Percentiles rank a stretch among this genome's conserved stretches.
Conservation (phyloP, 2,113 vertebrate genomes). For the Rhinolophus sinicus region DNA sequence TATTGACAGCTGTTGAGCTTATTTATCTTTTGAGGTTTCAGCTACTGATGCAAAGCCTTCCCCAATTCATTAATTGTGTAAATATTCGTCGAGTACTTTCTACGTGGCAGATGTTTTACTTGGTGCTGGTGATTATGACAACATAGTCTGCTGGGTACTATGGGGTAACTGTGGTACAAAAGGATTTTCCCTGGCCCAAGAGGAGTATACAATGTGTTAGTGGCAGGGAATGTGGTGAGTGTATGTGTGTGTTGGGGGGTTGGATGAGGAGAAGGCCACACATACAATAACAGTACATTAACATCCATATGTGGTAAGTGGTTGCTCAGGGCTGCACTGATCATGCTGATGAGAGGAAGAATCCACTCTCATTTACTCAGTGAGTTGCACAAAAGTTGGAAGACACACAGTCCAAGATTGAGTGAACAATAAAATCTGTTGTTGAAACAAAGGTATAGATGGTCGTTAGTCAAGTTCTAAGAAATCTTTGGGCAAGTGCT, state of each 20-base stretch:
- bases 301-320: background rate
- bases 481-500: background rate
- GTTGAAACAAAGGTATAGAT: background rate
- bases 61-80: background rate
- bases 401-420: background rate
- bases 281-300: background rate
- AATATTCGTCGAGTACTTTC: background rate
- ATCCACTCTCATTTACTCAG: background rate
- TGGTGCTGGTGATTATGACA: background rate
- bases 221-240: background rate
- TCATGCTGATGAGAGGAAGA: background rate
- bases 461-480: background rate
- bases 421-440: constrained; percentile 3
- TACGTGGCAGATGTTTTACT: background rate
- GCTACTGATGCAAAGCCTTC: background rate
- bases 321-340: background rate
- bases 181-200: background rate
- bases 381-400: background rate
- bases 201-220: background rate
- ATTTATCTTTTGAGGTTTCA: background rate
- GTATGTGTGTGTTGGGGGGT: accelerated
- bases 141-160: background rate
- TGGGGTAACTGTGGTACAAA: background rate
- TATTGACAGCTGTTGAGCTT: background rate
- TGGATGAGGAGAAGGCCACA: background rate